These are phyloP conservation scores for Solenopsis fugax DNA, from an alignment of 1,140 invertebrate species.

Conservation along the genomic window DNA sequence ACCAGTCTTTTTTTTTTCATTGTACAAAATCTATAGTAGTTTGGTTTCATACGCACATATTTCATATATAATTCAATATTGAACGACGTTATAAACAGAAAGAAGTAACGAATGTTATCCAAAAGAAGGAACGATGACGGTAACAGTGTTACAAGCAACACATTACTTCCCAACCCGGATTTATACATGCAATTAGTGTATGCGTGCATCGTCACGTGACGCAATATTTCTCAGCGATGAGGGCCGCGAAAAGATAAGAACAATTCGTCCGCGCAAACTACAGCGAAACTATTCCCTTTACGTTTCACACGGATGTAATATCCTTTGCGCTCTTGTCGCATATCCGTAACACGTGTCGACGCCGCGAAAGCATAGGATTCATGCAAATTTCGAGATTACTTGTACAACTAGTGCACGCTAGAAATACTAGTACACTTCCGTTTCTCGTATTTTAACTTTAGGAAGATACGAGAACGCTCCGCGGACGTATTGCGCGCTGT, in stretches of 20 bases:
- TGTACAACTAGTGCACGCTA: conserved; percentile 25
- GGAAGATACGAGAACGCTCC: not conserved
- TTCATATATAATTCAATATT: no score
- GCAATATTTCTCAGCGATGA: not conserved
- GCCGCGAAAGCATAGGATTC: conserved; percentile 12
- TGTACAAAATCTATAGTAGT: no score
- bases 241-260: not conserved
- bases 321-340: conserved; percentile 40
- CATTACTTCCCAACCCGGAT: no score
- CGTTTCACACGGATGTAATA: conserved; percentile 31
- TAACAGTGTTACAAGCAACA: no score
- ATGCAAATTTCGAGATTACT: conserved; percentile 48
- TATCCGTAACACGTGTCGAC: conserved; percentile 43
- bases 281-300: conserved; percentile 16
- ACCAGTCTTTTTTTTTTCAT: no score
- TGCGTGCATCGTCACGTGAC: not conserved
- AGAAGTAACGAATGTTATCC: no score
- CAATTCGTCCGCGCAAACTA: conserved; percentile 26
- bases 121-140: no score
- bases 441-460: conserved; percentile 40
- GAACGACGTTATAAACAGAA: no score
- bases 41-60: no score
- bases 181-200: not conserved
- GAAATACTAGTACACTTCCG: not conserved
- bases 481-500: not conserved